Percentiles rank a stretch among this genome's conserved stretches.
Conservation (phyloP, 2,888 invertebrate species). For the Ischnura elegans region DNA sequence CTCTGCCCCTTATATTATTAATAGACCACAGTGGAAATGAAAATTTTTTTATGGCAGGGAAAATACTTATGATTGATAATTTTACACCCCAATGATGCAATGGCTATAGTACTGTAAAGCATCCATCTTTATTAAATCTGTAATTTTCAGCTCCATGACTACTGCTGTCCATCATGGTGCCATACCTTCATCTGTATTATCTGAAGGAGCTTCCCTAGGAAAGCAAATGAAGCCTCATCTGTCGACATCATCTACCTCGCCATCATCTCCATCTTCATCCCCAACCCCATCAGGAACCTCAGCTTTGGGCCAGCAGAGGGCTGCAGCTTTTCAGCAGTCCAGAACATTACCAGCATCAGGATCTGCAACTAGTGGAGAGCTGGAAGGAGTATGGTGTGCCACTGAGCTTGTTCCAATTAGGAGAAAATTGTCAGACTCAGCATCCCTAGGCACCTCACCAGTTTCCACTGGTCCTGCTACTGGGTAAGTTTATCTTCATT, state of each 20-base stretch:
- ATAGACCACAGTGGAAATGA: too few relatives aligned
- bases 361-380: constrained; percentile 43
- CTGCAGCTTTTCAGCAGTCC: constrained; percentile 55
- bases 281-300: constrained; percentile 52
- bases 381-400: constrained; percentile 51
- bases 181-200: not conserved
- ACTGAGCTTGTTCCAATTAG: constrained; percentile 43
- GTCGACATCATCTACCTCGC: constrained; percentile 52
- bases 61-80: too few relatives aligned
- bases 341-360: constrained; percentile 43
- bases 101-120: too few relatives aligned
- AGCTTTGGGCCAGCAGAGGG: constrained; percentile 28
- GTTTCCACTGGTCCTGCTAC: not conserved
- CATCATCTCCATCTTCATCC: constrained; percentile 57
- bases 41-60: too few relatives aligned
- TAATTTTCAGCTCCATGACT: not conserved
- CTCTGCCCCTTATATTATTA: too few relatives aligned
- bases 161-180: not conserved
- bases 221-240: constrained; percentile 15
- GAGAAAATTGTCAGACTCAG: constrained; percentile 9
- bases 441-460: constrained; percentile 12
- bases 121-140: not conserved
- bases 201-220: not conserved
- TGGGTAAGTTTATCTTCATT: not conserved
- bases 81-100: too few relatives aligned